Conservation (phyloP, 1,140 invertebrate species). For the Conus betulinus region DNA sequence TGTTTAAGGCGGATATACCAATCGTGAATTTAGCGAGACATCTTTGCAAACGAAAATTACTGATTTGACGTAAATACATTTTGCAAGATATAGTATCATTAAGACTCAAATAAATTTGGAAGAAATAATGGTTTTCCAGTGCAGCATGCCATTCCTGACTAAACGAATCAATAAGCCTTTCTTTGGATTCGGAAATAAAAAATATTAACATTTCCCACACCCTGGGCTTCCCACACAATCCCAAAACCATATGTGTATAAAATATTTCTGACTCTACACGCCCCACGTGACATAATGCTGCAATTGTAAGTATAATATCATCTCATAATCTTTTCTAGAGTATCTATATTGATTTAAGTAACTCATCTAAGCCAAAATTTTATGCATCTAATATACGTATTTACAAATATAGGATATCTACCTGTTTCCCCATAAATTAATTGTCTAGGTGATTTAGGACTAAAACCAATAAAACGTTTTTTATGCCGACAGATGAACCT, state of each 20-base stretch:
- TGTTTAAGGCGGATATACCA: too few relatives aligned
- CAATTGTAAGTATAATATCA: background rate
- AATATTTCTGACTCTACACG: background rate
- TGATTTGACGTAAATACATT: background rate
- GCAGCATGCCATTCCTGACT: conserved; percentile 4
- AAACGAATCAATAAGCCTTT: background rate
- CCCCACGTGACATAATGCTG: background rate
- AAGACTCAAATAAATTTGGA: background rate
- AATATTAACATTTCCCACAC: background rate
- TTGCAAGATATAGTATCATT: background rate
- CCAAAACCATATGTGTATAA: background rate
- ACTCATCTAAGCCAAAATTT: background rate
- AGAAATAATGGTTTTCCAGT: background rate
- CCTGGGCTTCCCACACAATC: background rate
- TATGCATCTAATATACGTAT: background rate
- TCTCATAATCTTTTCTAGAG: background rate
- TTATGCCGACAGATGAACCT: too few relatives aligned
- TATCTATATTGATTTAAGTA: too few relatives aligned
- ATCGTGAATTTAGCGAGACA: background rate
- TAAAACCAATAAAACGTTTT: background rate
- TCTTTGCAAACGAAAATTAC: background rate
- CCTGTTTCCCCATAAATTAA: background rate
- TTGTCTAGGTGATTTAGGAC: background rate
- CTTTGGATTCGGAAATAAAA: background rate
- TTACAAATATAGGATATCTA: background rate